Evolutionary conservation across 2,888 invertebrate species (phyloP), one percentile per base, ranked within the genome.

Genomic region (Encarsia formosa): DNA sequence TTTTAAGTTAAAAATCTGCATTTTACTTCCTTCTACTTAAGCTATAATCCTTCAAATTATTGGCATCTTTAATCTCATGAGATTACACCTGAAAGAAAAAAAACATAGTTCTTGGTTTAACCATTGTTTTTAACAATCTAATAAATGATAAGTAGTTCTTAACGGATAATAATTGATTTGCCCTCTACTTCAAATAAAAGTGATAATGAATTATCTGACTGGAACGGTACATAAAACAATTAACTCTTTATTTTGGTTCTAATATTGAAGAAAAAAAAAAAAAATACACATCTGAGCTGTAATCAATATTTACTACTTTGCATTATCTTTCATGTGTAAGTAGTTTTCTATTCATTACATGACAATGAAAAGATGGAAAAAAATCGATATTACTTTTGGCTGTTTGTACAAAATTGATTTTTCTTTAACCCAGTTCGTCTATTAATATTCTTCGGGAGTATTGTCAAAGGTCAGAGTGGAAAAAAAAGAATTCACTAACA

Each of bases 351-450:
- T n/a, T n/a, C n/a, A n/a, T n/a, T n/a, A 29, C 15, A 29, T 26
- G 42, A 42, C 26, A 37, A 35, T 46, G 29, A 46, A 38, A 38
- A 16, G 4, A n/a, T 3, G 29, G 29, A 53, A 42, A 61, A 58
- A 48, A 55, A 49, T 43, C 49, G 49, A 49, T 58, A 58, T 59
- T 59, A 53, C 34, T 34, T 15, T 18, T 29, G 59, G 24, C 26
- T 22, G 43, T 50, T 42, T 23, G 16, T 11, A 16, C 22, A 15
- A 42, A 59, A 67, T 65, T 63, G 66, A 68, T 68, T 65, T 65
- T 60, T 46, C 43, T 31, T 57, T 61, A 65, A 65, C 66, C 64
- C 63, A 64, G 61, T 61, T 62, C 57, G 49, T 59, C 66, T 66
- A 66, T 64, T 63, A 62, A 66, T 67, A 68, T n/a, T n/a, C n/a